Base-by-base conservation (phyloP, 2,113 vertebrate species). In the Edolisoma coerulescens region DNA sequence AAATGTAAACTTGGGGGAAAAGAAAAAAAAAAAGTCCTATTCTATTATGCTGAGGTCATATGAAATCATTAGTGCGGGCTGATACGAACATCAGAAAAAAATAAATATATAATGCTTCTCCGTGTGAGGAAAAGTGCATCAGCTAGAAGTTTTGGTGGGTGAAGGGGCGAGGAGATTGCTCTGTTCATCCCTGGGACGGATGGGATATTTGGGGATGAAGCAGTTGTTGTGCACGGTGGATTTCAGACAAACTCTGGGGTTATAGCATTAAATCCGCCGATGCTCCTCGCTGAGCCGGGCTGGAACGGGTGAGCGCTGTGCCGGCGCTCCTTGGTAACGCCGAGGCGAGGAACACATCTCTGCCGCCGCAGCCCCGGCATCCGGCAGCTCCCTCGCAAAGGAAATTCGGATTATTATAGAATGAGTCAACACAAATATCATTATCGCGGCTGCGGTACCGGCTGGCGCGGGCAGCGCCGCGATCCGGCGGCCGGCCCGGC, bases 1-100 rank as follows among this genome's bases (percentile, higher is more conserved):
- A 97, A 97, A 97, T 87, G 93, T 96, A 96, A 97, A 97, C 96
- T 95, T 53, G 85, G 94, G 89, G 76, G 1, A 28, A 88, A 93
- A 33, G 18, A 83, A 75, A 44, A 83, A 26, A 11, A 60, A 76
- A 16, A 12, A 39, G 13, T 13, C 16, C 8, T 52, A 92, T 91
- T 96, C 89, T 96, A 54, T 95, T 95, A 94, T 77, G 76, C 94
- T 90, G 94, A 96, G 94, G 93, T 95, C 83, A 42, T 56, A 88
- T 33, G 74, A 96, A 97, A 90, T 93, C 76, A 74, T 92, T 49
- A 95, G 42, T 7, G 37, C 26, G 12, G 35, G 35, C 69, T 70
- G 85, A 82, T 93, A 84, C 23, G 85, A 90, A 42, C 79, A 76
- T 53, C 28, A 59, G 86, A 13, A 56, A 65, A 70, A 49, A 89